Percentiles rank a stretch among this genome's conserved stretches.
Evolutionary conservation across 1,140 invertebrate species (phyloP).

Genomic region (Zophobas atratus): DNA sequence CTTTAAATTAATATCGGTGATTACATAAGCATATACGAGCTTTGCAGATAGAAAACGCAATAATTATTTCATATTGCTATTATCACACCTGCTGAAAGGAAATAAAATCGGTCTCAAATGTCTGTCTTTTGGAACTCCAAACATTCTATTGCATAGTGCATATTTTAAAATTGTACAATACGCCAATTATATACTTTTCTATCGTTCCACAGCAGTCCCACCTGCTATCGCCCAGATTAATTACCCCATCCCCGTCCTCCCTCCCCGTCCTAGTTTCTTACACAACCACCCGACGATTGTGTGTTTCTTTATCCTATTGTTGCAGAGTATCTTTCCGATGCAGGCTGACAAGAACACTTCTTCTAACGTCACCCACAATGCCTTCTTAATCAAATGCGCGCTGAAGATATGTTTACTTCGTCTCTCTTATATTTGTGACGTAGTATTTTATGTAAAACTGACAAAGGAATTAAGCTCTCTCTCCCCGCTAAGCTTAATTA

Average conservation of each 20-base stretch:
- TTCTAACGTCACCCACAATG: conserved; percentile 63
- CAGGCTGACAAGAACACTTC: conserved; percentile 66
- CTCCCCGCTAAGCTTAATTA: conserved; percentile 51
- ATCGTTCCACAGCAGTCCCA: too few species aligned
- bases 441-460: conserved; percentile 60
- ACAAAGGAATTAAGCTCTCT: conserved; percentile 52
- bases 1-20: too few species aligned
- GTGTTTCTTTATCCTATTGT: conserved; percentile 62
- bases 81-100: too few species aligned
- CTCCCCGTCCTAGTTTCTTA: conserved; percentile 42
- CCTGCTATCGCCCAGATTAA: neutral
- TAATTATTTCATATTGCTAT: too few species aligned
- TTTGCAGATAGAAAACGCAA: too few species aligned
- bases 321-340: conserved; percentile 62
- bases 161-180: too few species aligned
- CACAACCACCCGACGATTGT: conserved; percentile 45
- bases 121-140: too few species aligned
- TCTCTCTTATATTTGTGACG: conserved; percentile 60
- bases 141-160: too few species aligned
- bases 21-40: too few species aligned
- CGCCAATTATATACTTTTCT: too few species aligned
- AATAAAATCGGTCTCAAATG: too few species aligned
- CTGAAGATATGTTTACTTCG: conserved; percentile 63
- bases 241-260: neutral
- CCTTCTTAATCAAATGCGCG: conserved; percentile 63